Evolutionary conservation across 1,140 invertebrate species (phyloP), one percentile per base, ranked within the genome.

Genomic region (Potamilus streckersoni): DNA sequence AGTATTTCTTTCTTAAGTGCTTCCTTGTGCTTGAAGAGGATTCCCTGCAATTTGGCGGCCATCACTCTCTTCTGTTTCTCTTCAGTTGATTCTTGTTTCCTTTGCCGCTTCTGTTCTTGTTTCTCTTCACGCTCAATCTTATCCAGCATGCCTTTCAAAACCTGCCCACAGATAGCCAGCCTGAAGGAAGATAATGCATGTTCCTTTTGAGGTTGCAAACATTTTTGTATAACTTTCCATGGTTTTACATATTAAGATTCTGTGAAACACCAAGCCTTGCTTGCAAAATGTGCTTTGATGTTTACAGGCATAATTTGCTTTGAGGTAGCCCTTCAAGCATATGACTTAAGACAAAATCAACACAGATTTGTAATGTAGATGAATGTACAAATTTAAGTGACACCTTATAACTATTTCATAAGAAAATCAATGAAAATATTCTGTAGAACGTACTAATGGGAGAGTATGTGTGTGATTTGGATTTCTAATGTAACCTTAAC

Each of bases 1-100:
- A 97, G 92, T 73, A 98, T 98, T 83, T 97, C 96, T 85, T 97
- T 97, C 88, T 98, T 98, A 23, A 98, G 92, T 78, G 95, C 90
- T 87, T 98, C 96, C 86, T 97, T 98, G 78, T 98, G 96, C 79
- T 94, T 93, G 86, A 94, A 94, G 23, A 97, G 86, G 17, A 87
- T 73, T 57, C 83, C 80, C 69, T 89, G 85, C 55, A 87, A 80
- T 80, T 89, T 90, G n/a, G 81, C 83, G 20, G 83, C 79, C 38
- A 81, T 81, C 12, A 88, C 74, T 67, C 87, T 80, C 62, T 87
- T 86, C 76, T 88, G 85, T 79, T 87, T 87, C 79, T 91, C 88
- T 73, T 89, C 88, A 49, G 87, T 86, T 15, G 84, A 79, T 78
- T 90, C 90, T 58, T 83, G 80, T 73, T 88, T 90, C 76, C 88